phyloP scores from a whole-genome alignment of 2,113 vertebrate genomes.

The Gila orcuttii region DNA sequence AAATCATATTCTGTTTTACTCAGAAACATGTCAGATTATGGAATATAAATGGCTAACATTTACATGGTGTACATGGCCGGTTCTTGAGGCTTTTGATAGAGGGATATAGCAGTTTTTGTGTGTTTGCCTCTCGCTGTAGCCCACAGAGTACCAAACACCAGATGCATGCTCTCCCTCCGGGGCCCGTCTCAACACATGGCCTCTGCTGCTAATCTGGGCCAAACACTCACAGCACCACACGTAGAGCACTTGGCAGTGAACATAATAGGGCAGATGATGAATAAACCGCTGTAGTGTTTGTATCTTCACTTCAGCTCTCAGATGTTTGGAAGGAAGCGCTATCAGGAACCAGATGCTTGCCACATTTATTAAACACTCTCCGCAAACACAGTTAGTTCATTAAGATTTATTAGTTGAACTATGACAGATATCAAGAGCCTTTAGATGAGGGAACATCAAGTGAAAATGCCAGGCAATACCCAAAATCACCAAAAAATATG shows the following conservation, averaged over 20 bases:
- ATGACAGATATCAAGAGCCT: background rate
- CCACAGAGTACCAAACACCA: background rate
- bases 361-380: background rate
- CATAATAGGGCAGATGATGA: background rate
- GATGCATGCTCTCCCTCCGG: background rate
- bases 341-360: background rate
- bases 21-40: too few species aligned
- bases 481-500: background rate
- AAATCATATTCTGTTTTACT: too few species aligned
- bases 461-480: background rate
- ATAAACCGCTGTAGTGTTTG: background rate
- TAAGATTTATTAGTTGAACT: background rate
- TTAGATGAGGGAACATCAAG: background rate
- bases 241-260: slow-evolving; percentile 28
- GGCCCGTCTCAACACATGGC: background rate
- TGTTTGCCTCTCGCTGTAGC: background rate
- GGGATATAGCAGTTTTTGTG: background rate
- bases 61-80: background rate
- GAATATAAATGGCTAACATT: too few species aligned
- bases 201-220: slow-evolving; percentile 10
- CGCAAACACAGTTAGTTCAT: background rate
- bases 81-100: background rate
- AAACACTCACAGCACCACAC: background rate
- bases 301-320: background rate
- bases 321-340: background rate